These are phyloP conservation scores for Drosophila auraria DNA, from an alignment of 1,140 invertebrate genomes.

Conservation along the genomic window DNA sequence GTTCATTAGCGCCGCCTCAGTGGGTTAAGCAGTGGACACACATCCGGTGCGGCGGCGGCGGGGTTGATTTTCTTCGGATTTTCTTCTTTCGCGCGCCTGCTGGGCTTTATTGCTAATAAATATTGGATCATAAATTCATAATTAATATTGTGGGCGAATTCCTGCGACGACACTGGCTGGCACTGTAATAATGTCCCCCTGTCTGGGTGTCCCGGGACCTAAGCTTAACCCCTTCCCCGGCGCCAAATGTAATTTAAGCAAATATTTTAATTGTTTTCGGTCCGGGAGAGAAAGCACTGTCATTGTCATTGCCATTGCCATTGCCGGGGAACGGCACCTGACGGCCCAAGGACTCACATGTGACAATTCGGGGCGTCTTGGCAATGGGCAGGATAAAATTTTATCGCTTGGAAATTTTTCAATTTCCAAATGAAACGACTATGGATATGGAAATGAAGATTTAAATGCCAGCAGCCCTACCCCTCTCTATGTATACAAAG, in stretches of 20 bases:
- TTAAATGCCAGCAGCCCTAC: conserved; percentile 21
- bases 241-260: conserved; percentile 65
- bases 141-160: conserved; percentile 66
- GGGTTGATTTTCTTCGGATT: conserved; percentile 25
- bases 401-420: conserved; percentile 80
- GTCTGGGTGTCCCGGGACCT: background rate
- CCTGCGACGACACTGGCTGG: background rate
- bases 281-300: conserved; percentile 28
- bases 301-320: conserved; percentile 32
- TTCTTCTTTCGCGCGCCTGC: conserved; percentile 51
- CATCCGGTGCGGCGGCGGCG: conserved; percentile 19
- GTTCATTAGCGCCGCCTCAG: conserved; percentile 78
- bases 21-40: conserved; percentile 50
- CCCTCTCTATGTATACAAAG: background rate
- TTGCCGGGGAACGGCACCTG: conserved; percentile 36
- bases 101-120: conserved; percentile 78
- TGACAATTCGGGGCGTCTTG: conserved; percentile 32
- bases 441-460: conserved; percentile 52
- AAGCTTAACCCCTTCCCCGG: conserved; percentile 16
- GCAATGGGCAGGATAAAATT: conserved; percentile 58
- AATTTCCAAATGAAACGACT: conserved; percentile 64
- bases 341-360: conserved; percentile 18
- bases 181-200: background rate
- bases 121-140: conserved; percentile 81
- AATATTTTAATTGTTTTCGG: conserved; percentile 80